phyloP scores from a whole-genome alignment of 2,113 vertebrate genomes.

The Centropus bengalensis region DNA sequence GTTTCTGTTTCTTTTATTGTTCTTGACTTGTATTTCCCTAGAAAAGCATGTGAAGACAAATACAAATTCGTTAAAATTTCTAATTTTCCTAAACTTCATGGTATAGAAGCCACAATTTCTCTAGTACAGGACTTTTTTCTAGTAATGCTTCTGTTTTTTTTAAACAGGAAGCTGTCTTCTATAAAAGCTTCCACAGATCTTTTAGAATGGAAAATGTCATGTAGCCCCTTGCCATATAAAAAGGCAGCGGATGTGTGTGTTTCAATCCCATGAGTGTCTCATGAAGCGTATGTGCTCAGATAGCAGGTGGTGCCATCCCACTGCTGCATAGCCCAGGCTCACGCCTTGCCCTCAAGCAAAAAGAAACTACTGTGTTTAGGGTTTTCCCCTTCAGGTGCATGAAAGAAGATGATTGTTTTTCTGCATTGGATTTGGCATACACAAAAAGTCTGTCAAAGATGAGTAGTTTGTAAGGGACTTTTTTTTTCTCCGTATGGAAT shows the following conservation, averaged over 20 bases:
- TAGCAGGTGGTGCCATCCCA: not conserved
- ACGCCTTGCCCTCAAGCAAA: not conserved
- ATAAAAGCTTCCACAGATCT: not conserved
- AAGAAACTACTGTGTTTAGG: not conserved
- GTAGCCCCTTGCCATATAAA: not conserved
- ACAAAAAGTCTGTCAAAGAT: not conserved
- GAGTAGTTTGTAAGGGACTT: not conserved
- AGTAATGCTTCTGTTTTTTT: not conserved
- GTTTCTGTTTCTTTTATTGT: not conserved
- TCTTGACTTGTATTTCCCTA: not conserved
- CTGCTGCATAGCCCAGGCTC: not conserved
- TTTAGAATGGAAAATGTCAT: not conserved
- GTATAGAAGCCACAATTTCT: not conserved
- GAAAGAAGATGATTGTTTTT: not conserved
- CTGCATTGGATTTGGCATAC: not conserved
- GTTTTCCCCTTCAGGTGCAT: not conserved
- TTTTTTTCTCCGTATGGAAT: not conserved
- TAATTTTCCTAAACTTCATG: not conserved
- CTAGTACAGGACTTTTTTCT: not conserved
- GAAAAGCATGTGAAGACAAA: not conserved
- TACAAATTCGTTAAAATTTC: not conserved
- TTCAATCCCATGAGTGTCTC: not conserved
- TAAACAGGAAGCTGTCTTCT: not conserved
- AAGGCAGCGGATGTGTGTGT: not conserved
- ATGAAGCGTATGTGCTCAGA: accelerated